phyloP scores from a whole-genome alignment of 2,797 vertebrate species.

The Peromyscus aztecus region DNA sequence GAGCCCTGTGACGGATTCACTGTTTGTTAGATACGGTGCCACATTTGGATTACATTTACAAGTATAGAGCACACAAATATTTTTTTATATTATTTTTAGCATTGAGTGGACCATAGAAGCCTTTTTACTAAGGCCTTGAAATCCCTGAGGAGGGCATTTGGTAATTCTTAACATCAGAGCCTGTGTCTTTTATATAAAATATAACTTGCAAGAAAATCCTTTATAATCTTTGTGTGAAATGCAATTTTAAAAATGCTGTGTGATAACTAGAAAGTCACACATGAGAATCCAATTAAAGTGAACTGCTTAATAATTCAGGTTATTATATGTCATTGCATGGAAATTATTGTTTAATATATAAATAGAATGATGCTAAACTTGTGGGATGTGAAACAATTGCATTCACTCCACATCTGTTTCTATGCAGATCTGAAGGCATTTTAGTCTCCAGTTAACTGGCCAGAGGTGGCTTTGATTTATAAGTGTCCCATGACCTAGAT shows the following conservation, averaged over 20 bases:
- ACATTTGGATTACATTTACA: slow-evolving; percentile 60
- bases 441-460: slow-evolving; percentile 83
- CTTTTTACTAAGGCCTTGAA: not conserved
- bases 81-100: slow-evolving; percentile 52
- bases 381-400: slow-evolving; percentile 5
- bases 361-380: not conserved
- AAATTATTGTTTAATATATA: slow-evolving; percentile 68
- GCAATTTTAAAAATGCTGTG: slow-evolving; percentile 61
- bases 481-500: slow-evolving; percentile 82
- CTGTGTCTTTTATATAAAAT: slow-evolving; percentile 33
- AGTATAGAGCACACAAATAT: not conserved
- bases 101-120: slow-evolving; percentile 42
- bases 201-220: slow-evolving; percentile 26
- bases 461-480: slow-evolving; percentile 85
- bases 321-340: slow-evolving; percentile 55
- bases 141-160: slow-evolving; percentile 44
- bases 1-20: slow-evolving; percentile 43
- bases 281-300: slow-evolving; percentile 68
- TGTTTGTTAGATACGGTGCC: slow-evolving; percentile 29
- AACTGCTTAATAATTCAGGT: slow-evolving; percentile 53
- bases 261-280: slow-evolving; percentile 58
- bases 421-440: slow-evolving; percentile 80
- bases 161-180: slow-evolving; percentile 48
- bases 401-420: not conserved
- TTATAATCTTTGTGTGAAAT: slow-evolving; percentile 42